These are phyloP conservation scores for Lydus trimaculatus DNA, from an alignment of 2,888 invertebrate species.

Conservation along the genomic window DNA sequence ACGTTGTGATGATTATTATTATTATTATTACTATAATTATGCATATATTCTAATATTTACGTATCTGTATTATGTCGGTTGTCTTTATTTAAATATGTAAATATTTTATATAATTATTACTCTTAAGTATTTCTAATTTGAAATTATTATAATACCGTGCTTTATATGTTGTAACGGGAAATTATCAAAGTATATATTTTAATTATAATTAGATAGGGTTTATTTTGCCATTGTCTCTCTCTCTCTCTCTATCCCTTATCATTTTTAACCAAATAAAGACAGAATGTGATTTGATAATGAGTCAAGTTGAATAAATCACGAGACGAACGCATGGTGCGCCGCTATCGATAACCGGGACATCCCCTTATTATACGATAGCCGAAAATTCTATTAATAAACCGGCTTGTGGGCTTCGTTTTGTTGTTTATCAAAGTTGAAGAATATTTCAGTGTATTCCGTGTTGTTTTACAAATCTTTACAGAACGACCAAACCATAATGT, in stretches of 20 bases:
- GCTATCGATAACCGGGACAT: neutral
- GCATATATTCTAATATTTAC: neutral
- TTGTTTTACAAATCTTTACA: neutral
- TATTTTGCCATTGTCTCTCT: neutral
- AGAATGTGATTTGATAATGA: too few relatives aligned
- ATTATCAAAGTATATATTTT: slow-evolving; percentile 7
- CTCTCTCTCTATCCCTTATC: neutral
- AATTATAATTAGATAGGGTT: neutral
- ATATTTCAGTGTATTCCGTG: neutral
- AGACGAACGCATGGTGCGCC: neutral
- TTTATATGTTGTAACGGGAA: slow-evolving; percentile 9
- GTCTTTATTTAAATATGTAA: slow-evolving; percentile 6
- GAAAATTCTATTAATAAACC: neutral
- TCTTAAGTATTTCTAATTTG: neutral
- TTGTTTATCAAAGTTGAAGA: neutral
- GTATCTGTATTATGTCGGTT: neutral
- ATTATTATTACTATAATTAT: neutral
- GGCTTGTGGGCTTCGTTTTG: neutral
- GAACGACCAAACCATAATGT: neutral
- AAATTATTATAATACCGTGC: neutral
- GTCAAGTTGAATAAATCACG: too few relatives aligned
- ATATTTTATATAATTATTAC: slow-evolving; percentile 3
- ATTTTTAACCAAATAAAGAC: too few relatives aligned
- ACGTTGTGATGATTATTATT: neutral
- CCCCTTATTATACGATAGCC: neutral